Conservation (phyloP, 2,113 vertebrate species). For the Riparia riparia region DNA sequence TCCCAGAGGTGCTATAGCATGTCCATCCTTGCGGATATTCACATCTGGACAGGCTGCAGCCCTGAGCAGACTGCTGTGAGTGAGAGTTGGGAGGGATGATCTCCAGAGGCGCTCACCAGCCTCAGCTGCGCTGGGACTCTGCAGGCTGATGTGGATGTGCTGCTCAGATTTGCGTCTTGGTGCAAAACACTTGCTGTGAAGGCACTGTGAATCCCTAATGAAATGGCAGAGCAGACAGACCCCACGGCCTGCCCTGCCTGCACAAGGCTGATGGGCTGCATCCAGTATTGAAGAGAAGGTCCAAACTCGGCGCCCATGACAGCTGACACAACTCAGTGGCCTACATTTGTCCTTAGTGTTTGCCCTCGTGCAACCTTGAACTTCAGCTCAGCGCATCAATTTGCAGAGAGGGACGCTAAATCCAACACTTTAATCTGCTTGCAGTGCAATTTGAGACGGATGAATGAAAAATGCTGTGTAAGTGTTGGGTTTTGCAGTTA, state of each 20-base stretch:
- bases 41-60: rapidly evolving
- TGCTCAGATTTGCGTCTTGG: background rate
- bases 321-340: rapidly evolving
- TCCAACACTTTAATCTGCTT: background rate
- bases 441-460: background rate
- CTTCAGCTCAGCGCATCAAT: background rate
- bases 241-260: rapidly evolving
- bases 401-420: background rate
- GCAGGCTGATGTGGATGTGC: rapidly evolving
- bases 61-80: background rate
- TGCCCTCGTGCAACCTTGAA: background rate
- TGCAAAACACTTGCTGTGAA: background rate
- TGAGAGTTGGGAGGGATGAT: background rate
- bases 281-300: background rate
- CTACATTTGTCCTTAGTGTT: background rate
- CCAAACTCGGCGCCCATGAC: rapidly evolving
- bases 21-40: background rate
- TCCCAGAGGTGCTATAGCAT: background rate
- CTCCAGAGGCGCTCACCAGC: background rate
- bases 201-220: background rate
- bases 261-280: background rate
- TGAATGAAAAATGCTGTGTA: constrained; percentile 34
- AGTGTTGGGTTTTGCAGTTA: background rate
- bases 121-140: rapidly evolving
- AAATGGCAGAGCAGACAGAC: background rate